Evolutionary conservation across 2,888 invertebrate genomes (phyloP), one percentile per base, ranked within the genome.

Genomic region (Eristalis tenax): DNA sequence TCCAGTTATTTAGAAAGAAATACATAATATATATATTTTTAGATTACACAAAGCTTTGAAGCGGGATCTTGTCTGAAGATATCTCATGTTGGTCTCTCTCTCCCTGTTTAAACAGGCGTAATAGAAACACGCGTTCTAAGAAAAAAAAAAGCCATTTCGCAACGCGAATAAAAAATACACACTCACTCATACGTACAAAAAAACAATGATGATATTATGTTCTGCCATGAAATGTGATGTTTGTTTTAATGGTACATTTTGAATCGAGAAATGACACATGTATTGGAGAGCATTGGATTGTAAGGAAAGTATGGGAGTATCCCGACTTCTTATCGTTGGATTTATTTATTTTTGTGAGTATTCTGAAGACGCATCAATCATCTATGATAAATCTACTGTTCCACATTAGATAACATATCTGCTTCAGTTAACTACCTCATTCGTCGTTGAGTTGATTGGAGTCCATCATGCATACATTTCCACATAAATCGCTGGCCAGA

Each of bases 41-140:
- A 74, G 50, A 43, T 73, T 79, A 77, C 69, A 85, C 76, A 73
- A 86, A 86, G 86, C 82, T 86, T 82, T 28, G 65, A 86, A 78
- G 82, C 82, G 70, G 61, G 59, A 77, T 78, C 69, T 66, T 70
- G 56, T 82, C 77, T 40, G 76, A 63, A 80, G 68, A 78, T 57
- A 78, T 65, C 66, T 75, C 40, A 71, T 18, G 11, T 18, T 50
- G 6, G 50, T 26, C 26, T 26, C 26, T 26, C 26, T 26, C 18
- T 32, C 18, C 8, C 18, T 18, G 18, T 50, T 50, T 18, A 70
- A 75, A 79, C 59, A 70, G 74, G 65, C 77, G 63, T 69, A 69
- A 50, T 50, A 68, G 56, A 57, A 57, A 50, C 32, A 68, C 61
- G 75, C 32, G 71, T 63, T 56, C 23, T 66, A 26, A 18, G 28